Conservation (phyloP, 2,797 vertebrate species). For the Gallirallus australis region DNA sequence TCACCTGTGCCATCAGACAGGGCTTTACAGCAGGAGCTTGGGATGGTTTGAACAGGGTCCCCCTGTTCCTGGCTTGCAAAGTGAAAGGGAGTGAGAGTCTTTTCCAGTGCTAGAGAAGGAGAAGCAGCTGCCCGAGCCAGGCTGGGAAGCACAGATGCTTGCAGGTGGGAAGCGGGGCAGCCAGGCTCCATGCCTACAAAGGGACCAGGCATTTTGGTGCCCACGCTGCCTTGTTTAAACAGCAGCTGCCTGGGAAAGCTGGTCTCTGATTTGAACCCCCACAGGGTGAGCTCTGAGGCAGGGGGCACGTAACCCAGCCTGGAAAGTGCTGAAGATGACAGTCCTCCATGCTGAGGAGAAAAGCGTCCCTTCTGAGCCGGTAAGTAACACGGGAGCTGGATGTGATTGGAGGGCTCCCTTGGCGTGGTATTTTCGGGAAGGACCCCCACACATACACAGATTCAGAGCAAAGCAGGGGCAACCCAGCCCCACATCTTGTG, state of each 20-base stretch:
- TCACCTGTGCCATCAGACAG: fast-evolving
- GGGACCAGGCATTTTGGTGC: fast-evolving
- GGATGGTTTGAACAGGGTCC: neutral
- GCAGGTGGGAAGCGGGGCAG: neutral
- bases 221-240: neutral
- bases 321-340: neutral
- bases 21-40: neutral
- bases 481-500: neutral
- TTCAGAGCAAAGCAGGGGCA: neutral
- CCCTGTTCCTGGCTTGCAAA: neutral
- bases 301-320: neutral
- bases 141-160: neutral
- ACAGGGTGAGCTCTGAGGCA: neutral
- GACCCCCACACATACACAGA: neutral
- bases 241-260: neutral
- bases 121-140: neutral
- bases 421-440: neutral
- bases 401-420: fast-evolving
- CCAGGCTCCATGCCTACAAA: fast-evolving
- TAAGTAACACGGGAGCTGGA: neutral
- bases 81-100: neutral
- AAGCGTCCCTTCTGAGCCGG: neutral
- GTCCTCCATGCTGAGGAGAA: neutral
- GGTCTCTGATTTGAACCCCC: neutral
- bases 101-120: too few species aligned